A percentile compares a stretch with the other conserved stretches of the same genome.
Conservation (phyloP, 2,113 vertebrate genomes). For the Rhinogobius similis region DNA sequence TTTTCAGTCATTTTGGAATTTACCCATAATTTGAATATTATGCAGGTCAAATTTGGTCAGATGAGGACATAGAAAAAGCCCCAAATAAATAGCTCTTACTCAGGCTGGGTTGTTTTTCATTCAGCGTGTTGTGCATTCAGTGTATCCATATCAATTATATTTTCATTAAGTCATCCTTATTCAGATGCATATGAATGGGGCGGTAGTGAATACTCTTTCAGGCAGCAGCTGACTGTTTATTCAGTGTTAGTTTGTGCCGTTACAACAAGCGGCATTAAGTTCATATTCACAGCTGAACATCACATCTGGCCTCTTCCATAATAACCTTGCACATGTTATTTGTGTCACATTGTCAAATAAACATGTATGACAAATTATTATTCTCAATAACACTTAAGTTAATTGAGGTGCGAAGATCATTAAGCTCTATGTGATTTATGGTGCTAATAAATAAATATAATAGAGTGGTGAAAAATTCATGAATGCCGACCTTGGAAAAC, state of each 20-base stretch:
- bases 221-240: not conserved
- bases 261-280: not conserved
- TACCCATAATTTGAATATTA: not conserved
- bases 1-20: not conserved
- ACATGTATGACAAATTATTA: not conserved
- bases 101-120: not conserved
- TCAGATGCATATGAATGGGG: not conserved
- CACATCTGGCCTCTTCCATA: not conserved
- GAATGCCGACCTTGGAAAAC: not conserved
- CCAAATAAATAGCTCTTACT: not conserved
- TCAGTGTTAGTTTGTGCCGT: not conserved
- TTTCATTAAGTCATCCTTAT: not conserved
- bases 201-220: not conserved
- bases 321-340: conserved; percentile 5
- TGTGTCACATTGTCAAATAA: not conserved
- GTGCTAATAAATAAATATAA: not conserved
- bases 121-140: not conserved
- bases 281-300: not conserved
- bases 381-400: not conserved
- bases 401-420: not conserved
- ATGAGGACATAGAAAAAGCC: not conserved
- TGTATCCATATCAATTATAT: conserved; percentile 1
- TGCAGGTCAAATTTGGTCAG: not conserved
- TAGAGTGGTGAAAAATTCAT: not conserved
- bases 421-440: not conserved